Base-by-base conservation (phyloP, 1,140 invertebrate species). In the Caenorhabditis tropicalis region DNA sequence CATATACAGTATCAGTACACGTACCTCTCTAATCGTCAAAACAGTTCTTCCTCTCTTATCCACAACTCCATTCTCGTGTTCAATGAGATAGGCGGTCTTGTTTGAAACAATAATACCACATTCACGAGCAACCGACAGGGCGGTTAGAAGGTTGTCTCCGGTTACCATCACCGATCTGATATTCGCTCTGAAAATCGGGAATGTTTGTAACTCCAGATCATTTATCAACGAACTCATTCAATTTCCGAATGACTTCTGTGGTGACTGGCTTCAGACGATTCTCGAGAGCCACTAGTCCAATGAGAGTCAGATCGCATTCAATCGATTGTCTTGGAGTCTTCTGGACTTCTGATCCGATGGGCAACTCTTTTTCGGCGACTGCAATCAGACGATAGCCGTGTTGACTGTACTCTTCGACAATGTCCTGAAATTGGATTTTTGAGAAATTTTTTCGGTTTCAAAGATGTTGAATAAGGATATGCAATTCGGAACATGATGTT, bases 161-260 rank as follows among this genome's bases (percentile, higher is more conserved):
- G 98, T 99, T 19, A 99, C 95, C 98, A 99, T 99, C 7, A 98
- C 94, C 3, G 95, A 94, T 84, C 96, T 94, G 86, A 99, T 95
- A 85, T 95, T 93, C 0, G 97, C 97, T 27, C 90, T 90, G 70
- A 56, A 88, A 89, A 49, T 43, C 46, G 36, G 16, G 19, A 19
- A 74, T 87, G 60, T 19, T 43, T 6, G 21, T 9, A 24, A 19
- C 16, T 82, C 29, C 24, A 81, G 48, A 79, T 7, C 39, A 36
- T 46, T 5, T 46, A 33, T 19, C 87, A 24, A 65, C 24, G 33
- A 27, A 90, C 89, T 82, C 87, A 60, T 89, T 91, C 15, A 91
- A 87, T 80, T 91, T 87, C 43, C 85, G 87, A 74, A 91, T 91
- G 31, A 91, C 90, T 39, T 82, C 86, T 21, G 85, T 81, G 3